These are phyloP conservation scores for Chondrilla cf. caribensis DNA, from an alignment of 37 sponge, comb jelly and placozoan species.

Conservation along the genomic window DNA sequence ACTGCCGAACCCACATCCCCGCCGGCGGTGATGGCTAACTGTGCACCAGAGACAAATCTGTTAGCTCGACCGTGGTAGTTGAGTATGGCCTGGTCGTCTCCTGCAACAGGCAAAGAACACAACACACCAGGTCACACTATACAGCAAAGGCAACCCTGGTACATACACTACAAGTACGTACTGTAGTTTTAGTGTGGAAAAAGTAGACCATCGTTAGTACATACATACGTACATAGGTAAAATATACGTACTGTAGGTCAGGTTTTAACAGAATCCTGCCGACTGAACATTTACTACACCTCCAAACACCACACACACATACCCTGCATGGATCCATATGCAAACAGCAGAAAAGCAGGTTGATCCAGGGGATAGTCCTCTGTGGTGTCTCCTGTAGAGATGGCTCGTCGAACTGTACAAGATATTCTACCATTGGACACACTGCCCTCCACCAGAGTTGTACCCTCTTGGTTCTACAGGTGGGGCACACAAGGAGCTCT, in stretches of 20 bases:
- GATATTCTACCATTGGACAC: conserved; percentile 12
- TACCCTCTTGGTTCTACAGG: background rate
- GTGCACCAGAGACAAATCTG: background rate
- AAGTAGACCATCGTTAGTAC: too few relatives aligned
- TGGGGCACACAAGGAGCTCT: too few relatives aligned
- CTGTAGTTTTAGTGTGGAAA: too few relatives aligned
- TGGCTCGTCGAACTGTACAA: background rate
- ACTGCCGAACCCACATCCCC: too few relatives aligned
- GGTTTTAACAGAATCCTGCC: too few relatives aligned
- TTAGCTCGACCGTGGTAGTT: background rate
- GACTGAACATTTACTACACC: too few relatives aligned
- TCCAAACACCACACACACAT: too few relatives aligned
- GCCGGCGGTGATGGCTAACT: too few relatives aligned
- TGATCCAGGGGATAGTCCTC: background rate
- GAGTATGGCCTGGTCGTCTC: too few relatives aligned
- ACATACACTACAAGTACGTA: too few relatives aligned
- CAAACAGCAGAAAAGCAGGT: background rate
- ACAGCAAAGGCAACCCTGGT: background rate
- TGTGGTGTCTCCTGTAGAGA: background rate
- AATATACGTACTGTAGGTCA: too few relatives aligned
- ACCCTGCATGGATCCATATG: background rate
- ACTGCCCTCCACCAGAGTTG: background rate
- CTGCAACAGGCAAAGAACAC: background rate
- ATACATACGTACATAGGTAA: too few relatives aligned
- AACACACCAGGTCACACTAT: background rate